Evolutionary conservation across 2,113 vertebrate species (phyloP), one percentile per base, ranked within the genome.

Genomic region (Otocyon megalotis): DNA sequence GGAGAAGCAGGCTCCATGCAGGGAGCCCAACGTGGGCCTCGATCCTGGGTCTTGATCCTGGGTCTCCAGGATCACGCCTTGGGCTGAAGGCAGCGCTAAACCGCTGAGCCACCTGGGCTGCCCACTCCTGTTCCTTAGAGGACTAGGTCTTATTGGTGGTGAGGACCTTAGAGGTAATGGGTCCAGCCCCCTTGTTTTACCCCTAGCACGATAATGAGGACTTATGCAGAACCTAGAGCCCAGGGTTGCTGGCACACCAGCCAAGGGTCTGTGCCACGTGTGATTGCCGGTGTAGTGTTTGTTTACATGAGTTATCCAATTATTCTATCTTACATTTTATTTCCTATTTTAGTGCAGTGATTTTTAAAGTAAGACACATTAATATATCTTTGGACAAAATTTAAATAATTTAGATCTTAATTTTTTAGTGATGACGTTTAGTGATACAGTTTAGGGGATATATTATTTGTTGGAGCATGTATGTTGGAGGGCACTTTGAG

Each of bases 361-460:
- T 54, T 90, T 89, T 74, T 84, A 89, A 53, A 94, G 50, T 90
- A 72, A 92, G 43, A 91, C 48, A 43, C 72, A 20, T n/a, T 65
- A 83, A 22, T 92, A 22, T 43, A 14, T 63, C 35, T 83, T 79
- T 91, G 32, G 50, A 37, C 35, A 80, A 96, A 95, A 83, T 85
- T 53, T 77, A 20, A 72, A 24, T 80, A 58, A 62, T 50, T 48
- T 67, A 62, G 50, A 60, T 32, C 35, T 54, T 76, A 67, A 35
- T 56, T 65, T 79, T 74, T 54, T 83, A 92, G 71, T 83, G n/a
- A 85, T 58, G 35, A 93, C 24, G 58, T 97, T 89, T 30, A 80
- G n/a, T 91, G 48, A n/a, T 43, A 54, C 1, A 90, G 17, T 74
- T 95, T 43, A 92, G 43, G 58, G 81, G 50, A 16, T 58, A 0